Evolutionary conservation across 2,113 vertebrate species (phyloP), one percentile per base, ranked within the genome.

Genomic region (Dipodomys stephensi): DNA sequence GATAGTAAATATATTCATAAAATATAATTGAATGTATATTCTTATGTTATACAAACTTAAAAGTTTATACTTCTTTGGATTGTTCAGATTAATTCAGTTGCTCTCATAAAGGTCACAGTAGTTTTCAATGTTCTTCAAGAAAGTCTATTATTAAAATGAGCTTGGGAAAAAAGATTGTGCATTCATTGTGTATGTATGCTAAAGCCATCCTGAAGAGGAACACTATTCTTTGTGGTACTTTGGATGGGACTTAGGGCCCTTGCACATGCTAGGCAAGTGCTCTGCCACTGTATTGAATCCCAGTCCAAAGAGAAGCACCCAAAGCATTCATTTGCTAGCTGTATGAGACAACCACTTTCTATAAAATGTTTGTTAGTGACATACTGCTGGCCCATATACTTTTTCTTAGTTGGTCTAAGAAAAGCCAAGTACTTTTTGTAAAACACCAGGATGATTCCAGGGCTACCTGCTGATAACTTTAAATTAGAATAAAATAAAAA

Each of bases 321-420:
- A n/a, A 67, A 94, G 27, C n/a, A 74, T 49, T 11, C 27, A 44
- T 86, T 90, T 86, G 32, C 11, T 44, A 86, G 74, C 35, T 73
- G 76, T 44, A 49, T 90, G 39, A 86, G 30, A 91, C 49, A 87
- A 91, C 20, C 39, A 91, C n/a, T 79, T 82, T 86, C 19, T 74
- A 46, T 62, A 91, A 87, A 53, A 83, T 62, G 20, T 30, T 44
- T 83, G 78, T 71, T 71, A 78, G 87, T 65, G 8, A 25, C 44
- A 78, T 88, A 60, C 27, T 35, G 64, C 57, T 30, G 84, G 44
- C 19, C 53, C 9, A 49, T 49, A 49, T 49, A 9, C 49, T 49
- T 49, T 49, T 49, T 49, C 12, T 49, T 49, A 49, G 49, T 49
- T 49, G 9, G 12, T 49, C 49, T 49, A 49, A 49, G 49, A 49